Conservation (phyloP, 2,888 invertebrate species). For the Epiblema foenella region DNA sequence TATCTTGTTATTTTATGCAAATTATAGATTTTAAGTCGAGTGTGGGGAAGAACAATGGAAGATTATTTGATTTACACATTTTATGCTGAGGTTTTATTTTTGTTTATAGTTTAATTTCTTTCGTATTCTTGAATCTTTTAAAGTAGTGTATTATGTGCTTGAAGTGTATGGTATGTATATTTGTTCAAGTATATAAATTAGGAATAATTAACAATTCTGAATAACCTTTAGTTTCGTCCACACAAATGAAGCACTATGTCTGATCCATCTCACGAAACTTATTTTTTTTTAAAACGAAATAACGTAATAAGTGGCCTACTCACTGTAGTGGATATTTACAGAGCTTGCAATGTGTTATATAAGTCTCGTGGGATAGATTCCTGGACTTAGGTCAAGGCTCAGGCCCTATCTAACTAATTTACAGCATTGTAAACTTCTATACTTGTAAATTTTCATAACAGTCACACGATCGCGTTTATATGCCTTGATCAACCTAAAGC, state of each 20-base stretch:
- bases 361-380: neutral
- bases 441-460: neutral
- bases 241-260: neutral
- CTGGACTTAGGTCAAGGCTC: too few relatives aligned
- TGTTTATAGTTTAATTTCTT: neutral
- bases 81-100: neutral
- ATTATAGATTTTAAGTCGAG: neutral
- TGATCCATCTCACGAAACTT: neutral
- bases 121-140: neutral
- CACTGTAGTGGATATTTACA: neutral
- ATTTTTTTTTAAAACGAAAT: neutral
- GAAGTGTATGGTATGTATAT: neutral
- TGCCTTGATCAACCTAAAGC: neutral
- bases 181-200: too few relatives aligned
- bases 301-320: neutral
- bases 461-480: neutral
- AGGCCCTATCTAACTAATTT: neutral
- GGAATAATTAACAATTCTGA: too few relatives aligned
- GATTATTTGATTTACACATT: neutral
- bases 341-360: neutral
- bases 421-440: neutral
- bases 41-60: slow-evolving; percentile 5
- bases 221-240: too few relatives aligned
- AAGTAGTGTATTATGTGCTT: neutral
- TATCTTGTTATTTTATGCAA: slow-evolving; percentile 4